Conservation (phyloP, 1,140 invertebrate genomes). For the Drosophila arizonae region DNA sequence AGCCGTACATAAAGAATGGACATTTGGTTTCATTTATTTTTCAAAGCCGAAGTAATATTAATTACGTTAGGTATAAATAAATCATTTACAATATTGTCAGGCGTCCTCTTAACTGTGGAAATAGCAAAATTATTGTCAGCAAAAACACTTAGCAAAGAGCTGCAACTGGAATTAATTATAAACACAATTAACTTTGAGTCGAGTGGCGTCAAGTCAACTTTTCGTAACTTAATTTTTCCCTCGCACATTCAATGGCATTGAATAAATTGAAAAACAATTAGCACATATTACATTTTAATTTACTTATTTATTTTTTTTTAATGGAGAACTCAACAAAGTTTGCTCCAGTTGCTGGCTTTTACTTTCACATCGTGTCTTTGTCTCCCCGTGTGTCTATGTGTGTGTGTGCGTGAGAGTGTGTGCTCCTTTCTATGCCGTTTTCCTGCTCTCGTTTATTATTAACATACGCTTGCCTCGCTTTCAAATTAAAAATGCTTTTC, state of each 20-base stretch:
- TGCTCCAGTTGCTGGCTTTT: slow-evolving; percentile 24
- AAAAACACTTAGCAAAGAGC: slow-evolving; percentile 30
- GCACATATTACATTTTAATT: slow-evolving; percentile 12
- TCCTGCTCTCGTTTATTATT: slow-evolving; percentile 4
- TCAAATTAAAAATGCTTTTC: slow-evolving; percentile 22
- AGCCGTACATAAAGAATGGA: slow-evolving; percentile 20
- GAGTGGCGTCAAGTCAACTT: slow-evolving; percentile 10
- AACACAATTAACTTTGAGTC: slow-evolving; percentile 51
- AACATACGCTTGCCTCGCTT: slow-evolving; percentile 3
- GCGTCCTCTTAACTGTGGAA: slow-evolving; percentile 16
- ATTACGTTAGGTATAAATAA: slow-evolving; percentile 46
- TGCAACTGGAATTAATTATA: slow-evolving; percentile 38
- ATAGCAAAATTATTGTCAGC: slow-evolving; percentile 21
- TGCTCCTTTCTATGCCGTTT: neutral
- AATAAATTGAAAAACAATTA: slow-evolving; percentile 68
- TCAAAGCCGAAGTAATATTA: slow-evolving; percentile 40
- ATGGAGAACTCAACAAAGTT: slow-evolving; percentile 32
- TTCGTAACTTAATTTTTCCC: slow-evolving; percentile 48
- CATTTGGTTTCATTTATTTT: slow-evolving; percentile 10
- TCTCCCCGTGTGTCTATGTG: neutral
- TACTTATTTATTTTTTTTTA: neutral
- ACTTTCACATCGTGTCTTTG: slow-evolving; percentile 1
- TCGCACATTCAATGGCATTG: slow-evolving; percentile 1
- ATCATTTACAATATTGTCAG: slow-evolving; percentile 51
- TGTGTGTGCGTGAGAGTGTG: neutral